These are phyloP conservation scores for Riptortus pedestris DNA, from an alignment of 1,140 invertebrate species.

Conservation along the genomic window DNA sequence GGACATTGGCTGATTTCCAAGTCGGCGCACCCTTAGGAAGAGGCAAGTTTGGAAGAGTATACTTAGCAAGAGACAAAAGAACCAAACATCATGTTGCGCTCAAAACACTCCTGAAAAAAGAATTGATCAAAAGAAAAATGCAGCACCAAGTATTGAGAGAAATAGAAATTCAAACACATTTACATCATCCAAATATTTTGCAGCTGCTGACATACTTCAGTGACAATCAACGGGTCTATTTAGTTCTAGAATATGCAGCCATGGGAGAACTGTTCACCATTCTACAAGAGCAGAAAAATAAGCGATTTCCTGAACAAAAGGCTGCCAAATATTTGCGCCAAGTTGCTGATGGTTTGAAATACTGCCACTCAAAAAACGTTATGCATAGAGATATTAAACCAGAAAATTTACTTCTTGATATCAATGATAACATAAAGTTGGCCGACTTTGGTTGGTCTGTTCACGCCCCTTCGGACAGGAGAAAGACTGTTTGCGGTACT, in stretches of 20 bases:
- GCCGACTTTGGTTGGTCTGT: slow-evolving; percentile 96
- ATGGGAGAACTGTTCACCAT: slow-evolving; percentile 79
- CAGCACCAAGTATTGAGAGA: slow-evolving; percentile 62
- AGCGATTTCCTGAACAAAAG: slow-evolving; percentile 40
- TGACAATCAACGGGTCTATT: slow-evolving; percentile 77
- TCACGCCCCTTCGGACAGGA: slow-evolving; percentile 72
- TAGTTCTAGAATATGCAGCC: slow-evolving; percentile 86
- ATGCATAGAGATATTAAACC: slow-evolving; percentile 88
- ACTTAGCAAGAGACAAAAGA: slow-evolving; percentile 76
- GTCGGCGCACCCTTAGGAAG: slow-evolving; percentile 70
- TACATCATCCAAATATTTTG: slow-evolving; percentile 84
- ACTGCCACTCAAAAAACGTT: slow-evolving; percentile 79
- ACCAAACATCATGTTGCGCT: slow-evolving; percentile 80
- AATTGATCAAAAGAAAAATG: slow-evolving; percentile 49
- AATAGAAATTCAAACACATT: slow-evolving; percentile 91
- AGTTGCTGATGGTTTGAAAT: slow-evolving; percentile 80
- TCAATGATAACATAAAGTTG: slow-evolving; percentile 70
- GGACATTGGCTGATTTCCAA: slow-evolving; percentile 49
- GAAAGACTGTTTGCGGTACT: slow-evolving; percentile 85
- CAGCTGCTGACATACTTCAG: slow-evolving; percentile 84
- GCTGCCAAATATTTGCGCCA: slow-evolving; percentile 76
- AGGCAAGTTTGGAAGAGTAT: slow-evolving; percentile 88
- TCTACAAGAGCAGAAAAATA: slow-evolving; percentile 53
- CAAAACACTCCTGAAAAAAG: slow-evolving; percentile 82
- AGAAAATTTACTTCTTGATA: slow-evolving; percentile 72